Conservation (phyloP, 2,888 invertebrate genomes). For the Eudasyphora cyanicolor region DNA sequence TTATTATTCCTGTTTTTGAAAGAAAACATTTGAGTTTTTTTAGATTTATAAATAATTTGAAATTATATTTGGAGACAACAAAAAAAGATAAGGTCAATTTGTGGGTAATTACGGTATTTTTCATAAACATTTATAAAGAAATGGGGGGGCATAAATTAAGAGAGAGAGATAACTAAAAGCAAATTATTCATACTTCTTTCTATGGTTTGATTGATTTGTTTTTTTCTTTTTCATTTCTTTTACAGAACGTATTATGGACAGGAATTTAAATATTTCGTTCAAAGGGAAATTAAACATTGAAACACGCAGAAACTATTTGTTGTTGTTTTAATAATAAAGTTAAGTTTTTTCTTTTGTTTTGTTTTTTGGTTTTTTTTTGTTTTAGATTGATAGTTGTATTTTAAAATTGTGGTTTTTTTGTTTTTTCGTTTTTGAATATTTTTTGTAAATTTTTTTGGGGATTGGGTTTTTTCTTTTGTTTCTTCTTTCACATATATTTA, state of each 20-base stretch:
- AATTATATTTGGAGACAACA: slow-evolving; percentile 37
- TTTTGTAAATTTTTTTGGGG: slow-evolving; percentile 43
- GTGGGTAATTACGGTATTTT: slow-evolving; percentile 51
- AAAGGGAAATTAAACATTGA: slow-evolving; percentile 61
- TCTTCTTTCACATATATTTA: slow-evolving; percentile 51
- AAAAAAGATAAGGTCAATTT: slow-evolving; percentile 38
- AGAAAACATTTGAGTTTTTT: slow-evolving; percentile 28
- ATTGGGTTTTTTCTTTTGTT: slow-evolving; percentile 49
- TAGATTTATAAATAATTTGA: slow-evolving; percentile 22
- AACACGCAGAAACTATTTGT: slow-evolving; percentile 59
- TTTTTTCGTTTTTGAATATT: slow-evolving; percentile 42
- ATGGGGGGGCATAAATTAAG: too few species aligned
- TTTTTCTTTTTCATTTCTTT: slow-evolving; percentile 7
- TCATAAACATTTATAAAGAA: slow-evolving; percentile 43
- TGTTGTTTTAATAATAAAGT: slow-evolving; percentile 43
- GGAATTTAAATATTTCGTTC: slow-evolving; percentile 25
- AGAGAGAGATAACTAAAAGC: slow-evolving; percentile 3
- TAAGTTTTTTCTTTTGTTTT: slow-evolving; percentile 40
- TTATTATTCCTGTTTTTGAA: slow-evolving; percentile 3
- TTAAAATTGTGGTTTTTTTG: slow-evolving; percentile 53
- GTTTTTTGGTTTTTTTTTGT: slow-evolving; percentile 39
- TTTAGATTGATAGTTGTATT: slow-evolving; percentile 37
- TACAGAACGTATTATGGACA: slow-evolving; percentile 31
- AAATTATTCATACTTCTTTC: slow-evolving; percentile 24
- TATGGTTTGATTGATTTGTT: slow-evolving; percentile 36